Base-by-base conservation (phyloP, 2,888 invertebrate species). In the Lasius fuliginosus region DNA sequence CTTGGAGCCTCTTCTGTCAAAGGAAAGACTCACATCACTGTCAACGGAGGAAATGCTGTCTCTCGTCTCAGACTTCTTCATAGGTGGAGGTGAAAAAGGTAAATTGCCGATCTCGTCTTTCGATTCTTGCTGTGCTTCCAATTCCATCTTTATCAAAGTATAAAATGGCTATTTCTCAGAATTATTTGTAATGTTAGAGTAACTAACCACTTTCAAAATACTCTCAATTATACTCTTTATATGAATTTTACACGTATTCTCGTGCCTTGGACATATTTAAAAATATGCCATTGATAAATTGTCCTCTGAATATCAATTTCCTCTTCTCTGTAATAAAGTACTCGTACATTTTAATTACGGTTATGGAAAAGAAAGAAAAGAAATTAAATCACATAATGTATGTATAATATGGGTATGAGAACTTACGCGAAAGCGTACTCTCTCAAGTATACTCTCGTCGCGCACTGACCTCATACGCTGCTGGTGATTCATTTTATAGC, bases 41-140 rank as follows among this genome's bases (percentile, higher is more conserved):
- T 96, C 96, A 83, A 96, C 96, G 18, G 96, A 96, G 4, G 96
- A 96, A 75, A 96, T 96, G 86, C 96, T 96, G 92, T 96, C 96
- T 62, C 96, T 95, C 33, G 96, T 96, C 89, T 96, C 96, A 79
- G 96, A 95, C 86, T 96, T 95, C 89, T 96, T 96, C 94, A 96
- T 95, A 46, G 95, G 95, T 1, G 95, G 95, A 56, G 95, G 95
- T 12, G 93, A 93, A 60, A 94, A 94, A n/a, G 92, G 89, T 82
- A 94, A 88, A 40, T 90, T 94, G 46, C 94, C 94, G 18, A 94
- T 91, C 85, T 94, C 93, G 73, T 95, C 95, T 82, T 93, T 88
- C 6, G 91, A 93, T 83, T 95, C 95, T 73, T 92, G 93, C 64
- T 93, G 94, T 77, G 94, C 93, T 36, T 93, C 93, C 79, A 91